These are phyloP conservation scores for Pteronura brasiliensis DNA, from an alignment of 2,113 vertebrate species.

Conservation along the genomic window DNA sequence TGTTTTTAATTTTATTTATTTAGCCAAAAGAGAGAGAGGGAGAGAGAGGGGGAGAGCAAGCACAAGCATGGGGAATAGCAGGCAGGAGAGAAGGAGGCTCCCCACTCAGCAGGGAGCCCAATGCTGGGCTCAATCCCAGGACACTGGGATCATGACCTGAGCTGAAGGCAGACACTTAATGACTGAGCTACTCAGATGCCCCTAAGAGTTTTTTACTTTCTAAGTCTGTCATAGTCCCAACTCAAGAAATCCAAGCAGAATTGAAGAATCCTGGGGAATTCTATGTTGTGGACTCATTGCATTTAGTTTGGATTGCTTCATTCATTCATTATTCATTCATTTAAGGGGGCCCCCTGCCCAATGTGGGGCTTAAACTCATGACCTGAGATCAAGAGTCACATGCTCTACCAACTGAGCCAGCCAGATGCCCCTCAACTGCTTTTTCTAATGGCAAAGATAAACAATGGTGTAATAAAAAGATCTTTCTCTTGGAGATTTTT, in stretches of 20 bases:
- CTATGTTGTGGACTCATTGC: neutral
- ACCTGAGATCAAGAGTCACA: neutral
- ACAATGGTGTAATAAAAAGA: constrained; percentile 5
- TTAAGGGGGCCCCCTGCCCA: neutral
- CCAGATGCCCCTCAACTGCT: neutral
- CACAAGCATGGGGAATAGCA: too few species aligned
- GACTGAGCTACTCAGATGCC: too few species aligned
- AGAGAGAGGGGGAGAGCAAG: too few species aligned
- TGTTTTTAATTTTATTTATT: too few species aligned
- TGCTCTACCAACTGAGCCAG: neutral
- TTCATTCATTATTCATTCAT: too few species aligned
- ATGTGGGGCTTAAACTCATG: neutral
- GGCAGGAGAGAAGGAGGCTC: too few species aligned
- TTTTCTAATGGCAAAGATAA: constrained; percentile 23
- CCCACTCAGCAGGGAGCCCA: too few species aligned
- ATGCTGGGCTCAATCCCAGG: too few species aligned
- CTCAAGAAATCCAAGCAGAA: neutral
- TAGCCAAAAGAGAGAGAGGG: too few species aligned
- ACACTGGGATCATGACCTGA: too few species aligned
- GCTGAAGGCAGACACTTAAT: too few species aligned
- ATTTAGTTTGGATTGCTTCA: neutral
- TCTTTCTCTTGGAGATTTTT: constrained; percentile 37
- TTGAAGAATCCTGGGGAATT: neutral
- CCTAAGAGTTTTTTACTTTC: neutral
- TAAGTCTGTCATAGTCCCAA: neutral